phyloP scores from a whole-genome alignment of 2,888 invertebrate species.

The Caenorhabditis japonica region DNA sequence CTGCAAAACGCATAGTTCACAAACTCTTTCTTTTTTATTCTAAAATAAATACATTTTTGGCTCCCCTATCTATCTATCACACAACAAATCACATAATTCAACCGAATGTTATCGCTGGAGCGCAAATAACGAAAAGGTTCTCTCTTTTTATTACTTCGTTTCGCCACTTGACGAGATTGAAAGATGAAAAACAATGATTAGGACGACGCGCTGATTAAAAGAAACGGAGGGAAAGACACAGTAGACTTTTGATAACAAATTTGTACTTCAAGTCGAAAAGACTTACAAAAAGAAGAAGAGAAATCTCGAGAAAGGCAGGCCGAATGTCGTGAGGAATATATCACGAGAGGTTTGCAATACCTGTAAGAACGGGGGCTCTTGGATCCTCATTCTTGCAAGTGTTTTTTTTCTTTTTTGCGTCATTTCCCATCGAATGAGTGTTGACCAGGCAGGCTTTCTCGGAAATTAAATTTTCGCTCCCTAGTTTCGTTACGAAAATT shows the following conservation, averaged over 20 bases:
- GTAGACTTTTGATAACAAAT: too few relatives aligned
- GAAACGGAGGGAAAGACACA: too few relatives aligned
- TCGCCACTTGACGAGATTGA: not conserved
- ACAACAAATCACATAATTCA: too few relatives aligned
- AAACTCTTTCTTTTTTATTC: too few relatives aligned
- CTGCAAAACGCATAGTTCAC: too few relatives aligned
- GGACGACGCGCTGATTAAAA: not conserved
- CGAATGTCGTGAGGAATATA: conserved; percentile 40
- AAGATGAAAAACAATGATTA: not conserved
- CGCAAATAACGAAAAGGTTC: not conserved
- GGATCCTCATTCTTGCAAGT: not conserved
- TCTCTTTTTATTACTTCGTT: not conserved
- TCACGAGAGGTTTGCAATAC: conserved; percentile 41
- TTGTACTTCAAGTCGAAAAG: not conserved
- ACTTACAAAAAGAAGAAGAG: conserved; percentile 36
- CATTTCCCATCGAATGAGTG: too few relatives aligned
- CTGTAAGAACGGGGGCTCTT: conserved; percentile 31
- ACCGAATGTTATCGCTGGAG: too few relatives aligned
- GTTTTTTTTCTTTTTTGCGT: not conserved
- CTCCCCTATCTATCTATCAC: too few relatives aligned
- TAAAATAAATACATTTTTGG: too few relatives aligned
- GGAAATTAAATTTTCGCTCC: too few relatives aligned
- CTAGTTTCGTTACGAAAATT: too few relatives aligned
- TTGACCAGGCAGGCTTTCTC: too few relatives aligned
- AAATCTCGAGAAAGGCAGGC: conserved; percentile 29